Conservation (phyloP, 2,888 invertebrate species). For the Epinotia demarniana region DNA sequence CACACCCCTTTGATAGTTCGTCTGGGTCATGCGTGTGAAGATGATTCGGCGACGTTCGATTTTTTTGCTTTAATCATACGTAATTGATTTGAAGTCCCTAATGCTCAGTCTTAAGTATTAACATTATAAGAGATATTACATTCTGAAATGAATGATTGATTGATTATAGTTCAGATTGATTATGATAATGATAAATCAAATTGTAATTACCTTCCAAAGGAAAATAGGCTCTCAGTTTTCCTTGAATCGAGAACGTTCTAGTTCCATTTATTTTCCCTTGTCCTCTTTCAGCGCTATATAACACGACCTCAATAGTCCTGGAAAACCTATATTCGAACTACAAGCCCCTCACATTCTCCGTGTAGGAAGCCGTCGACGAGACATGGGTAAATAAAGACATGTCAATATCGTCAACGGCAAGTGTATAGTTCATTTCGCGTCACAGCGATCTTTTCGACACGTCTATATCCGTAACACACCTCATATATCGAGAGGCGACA, state of each 20-base stretch:
- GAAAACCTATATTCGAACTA: constrained; percentile 12
- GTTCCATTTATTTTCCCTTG: background rate
- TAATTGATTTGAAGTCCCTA: background rate
- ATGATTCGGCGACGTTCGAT: background rate
- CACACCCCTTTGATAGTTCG: too few species aligned
- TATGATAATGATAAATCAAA: too few species aligned
- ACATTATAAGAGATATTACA: too few species aligned
- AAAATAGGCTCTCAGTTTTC: background rate
- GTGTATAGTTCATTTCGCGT: constrained; percentile 29
- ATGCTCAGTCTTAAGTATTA: too few species aligned
- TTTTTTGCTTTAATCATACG: background rate
- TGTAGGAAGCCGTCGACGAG: constrained; percentile 27
- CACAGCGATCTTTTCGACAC: constrained; percentile 30
- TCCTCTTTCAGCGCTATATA: background rate
- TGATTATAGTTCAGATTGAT: too few species aligned
- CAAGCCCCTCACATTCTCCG: constrained; percentile 7
- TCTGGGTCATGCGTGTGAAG: constrained; percentile 31
- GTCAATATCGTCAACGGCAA: constrained; percentile 5
- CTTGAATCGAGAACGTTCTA: background rate
- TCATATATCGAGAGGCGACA: constrained; percentile 28
- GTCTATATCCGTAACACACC: constrained; percentile 12
- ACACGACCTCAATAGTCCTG: constrained; percentile 11
- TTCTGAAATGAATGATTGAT: too few species aligned
- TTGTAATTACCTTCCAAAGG: background rate
- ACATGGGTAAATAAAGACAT: constrained; percentile 41